Evolutionary conservation across 2,113 vertebrate genomes (phyloP).

Genomic region (Piaya cayana): DNA sequence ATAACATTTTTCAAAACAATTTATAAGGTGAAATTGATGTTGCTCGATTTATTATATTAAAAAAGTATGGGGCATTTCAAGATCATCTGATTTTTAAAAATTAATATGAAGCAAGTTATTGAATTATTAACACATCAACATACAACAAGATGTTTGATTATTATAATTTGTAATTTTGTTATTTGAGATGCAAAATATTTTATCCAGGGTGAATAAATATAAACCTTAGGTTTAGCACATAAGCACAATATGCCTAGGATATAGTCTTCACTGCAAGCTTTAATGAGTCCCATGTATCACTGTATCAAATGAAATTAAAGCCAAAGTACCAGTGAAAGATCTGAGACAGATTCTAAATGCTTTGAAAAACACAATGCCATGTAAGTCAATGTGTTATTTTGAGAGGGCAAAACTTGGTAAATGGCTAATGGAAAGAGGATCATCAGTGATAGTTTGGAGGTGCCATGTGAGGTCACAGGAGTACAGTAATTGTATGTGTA

Average conservation of each 20-base stretch:
- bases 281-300: neutral
- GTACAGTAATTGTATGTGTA: accelerated
- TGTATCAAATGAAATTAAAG: neutral
- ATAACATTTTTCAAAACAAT: neutral
- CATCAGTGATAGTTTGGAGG: neutral
- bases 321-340: neutral
- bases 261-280: neutral
- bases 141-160: neutral
- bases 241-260: neutral
- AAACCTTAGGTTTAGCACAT: neutral
- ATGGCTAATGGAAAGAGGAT: neutral
- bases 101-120: neutral
- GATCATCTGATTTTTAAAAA: neutral
- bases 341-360: neutral
- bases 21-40: neutral
- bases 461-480: neutral
- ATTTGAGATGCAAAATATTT: neutral
- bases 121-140: neutral
- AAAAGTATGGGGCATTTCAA: neutral
- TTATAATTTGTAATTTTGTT: neutral
- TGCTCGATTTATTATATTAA: neutral
- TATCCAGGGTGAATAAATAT: neutral
- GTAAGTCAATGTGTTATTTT: neutral
- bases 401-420: neutral
- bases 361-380: neutral